phyloP scores from a whole-genome alignment of 2,888 invertebrate genomes.

The Hipparchia semele region DNA sequence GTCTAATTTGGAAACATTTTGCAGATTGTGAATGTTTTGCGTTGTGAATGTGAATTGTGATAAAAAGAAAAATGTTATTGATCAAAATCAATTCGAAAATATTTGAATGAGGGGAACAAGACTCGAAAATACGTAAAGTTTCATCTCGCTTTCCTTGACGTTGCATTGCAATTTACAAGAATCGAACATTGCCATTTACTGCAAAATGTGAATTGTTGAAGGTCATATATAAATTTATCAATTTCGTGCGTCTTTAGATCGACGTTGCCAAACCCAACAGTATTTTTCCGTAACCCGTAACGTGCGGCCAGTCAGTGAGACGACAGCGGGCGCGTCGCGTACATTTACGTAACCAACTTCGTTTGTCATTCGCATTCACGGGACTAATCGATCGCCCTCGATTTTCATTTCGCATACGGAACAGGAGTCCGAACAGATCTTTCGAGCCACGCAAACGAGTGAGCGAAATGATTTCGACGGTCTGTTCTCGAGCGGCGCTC shows the following conservation, averaged over 20 bases:
- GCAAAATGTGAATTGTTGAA: conserved; percentile 70
- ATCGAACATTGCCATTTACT: conserved; percentile 62
- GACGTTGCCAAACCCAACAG: conserved; percentile 47
- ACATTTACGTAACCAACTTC: conserved; percentile 54
- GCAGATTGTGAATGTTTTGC: background rate
- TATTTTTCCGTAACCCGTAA: conserved; percentile 44
- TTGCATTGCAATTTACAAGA: conserved; percentile 9
- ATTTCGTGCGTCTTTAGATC: conserved; percentile 41
- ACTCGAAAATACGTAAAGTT: conserved; percentile 12
- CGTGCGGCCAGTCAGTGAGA: conserved; percentile 34
- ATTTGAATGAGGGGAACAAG: background rate
- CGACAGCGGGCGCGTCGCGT: conserved; percentile 40
- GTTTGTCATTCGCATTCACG: background rate
- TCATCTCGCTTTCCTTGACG: conserved; percentile 9
- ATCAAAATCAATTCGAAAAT: background rate
- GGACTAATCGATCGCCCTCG: conserved; percentile 14
- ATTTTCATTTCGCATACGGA: background rate
- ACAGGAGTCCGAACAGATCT: background rate
- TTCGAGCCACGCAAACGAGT: background rate
- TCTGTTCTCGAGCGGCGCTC: conserved; percentile 73
- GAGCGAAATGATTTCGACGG: conserved; percentile 45
- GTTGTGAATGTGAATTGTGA: conserved; percentile 6
- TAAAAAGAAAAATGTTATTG: conserved; percentile 4
- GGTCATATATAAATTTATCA: conserved; percentile 42
- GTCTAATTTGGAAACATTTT: background rate